phyloP scores from a whole-genome alignment of 2,888 invertebrate species.

The Hedya salicella region DNA sequence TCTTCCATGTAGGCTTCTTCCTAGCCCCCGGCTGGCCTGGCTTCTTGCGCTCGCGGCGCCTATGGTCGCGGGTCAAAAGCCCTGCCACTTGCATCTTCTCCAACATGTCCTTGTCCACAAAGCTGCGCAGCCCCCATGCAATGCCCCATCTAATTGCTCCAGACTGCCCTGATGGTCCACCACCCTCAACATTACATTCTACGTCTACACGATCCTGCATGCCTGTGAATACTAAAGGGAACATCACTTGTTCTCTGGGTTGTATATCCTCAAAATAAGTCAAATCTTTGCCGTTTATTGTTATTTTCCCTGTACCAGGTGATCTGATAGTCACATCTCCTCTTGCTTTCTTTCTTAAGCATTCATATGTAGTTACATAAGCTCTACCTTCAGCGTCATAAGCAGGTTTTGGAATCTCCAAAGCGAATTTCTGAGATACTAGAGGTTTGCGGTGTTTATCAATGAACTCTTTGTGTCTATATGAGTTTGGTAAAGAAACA shows the following conservation, averaged over 20 bases:
- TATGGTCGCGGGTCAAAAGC: constrained; percentile 91
- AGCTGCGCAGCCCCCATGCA: constrained; percentile 92
- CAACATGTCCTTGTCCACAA: constrained; percentile 90
- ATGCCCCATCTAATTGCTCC: constrained; percentile 96
- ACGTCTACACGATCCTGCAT: constrained; percentile 92
- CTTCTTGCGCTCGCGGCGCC: constrained; percentile 95
- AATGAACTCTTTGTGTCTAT: constrained; percentile 89
- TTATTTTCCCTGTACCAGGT: constrained; percentile 93
- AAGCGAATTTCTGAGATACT: constrained; percentile 82
- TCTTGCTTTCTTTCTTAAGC: constrained; percentile 88
- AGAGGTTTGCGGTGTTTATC: constrained; percentile 87
- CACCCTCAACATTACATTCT: constrained; percentile 89
- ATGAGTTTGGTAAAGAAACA: constrained; percentile 88
- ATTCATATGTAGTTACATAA: constrained; percentile 89
- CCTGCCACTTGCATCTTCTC: constrained; percentile 96
- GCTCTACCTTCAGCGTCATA: constrained; percentile 89
- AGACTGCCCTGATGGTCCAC: constrained; percentile 92
- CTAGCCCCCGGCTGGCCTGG: constrained; percentile 96
- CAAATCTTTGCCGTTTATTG: constrained; percentile 92
- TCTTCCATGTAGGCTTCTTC: constrained; percentile 96
- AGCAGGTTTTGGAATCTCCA: constrained; percentile 88
- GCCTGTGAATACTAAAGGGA: constrained; percentile 92
- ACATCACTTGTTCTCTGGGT: constrained; percentile 92
- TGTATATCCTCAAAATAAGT: constrained; percentile 90
- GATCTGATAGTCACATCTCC: constrained; percentile 92